These are phyloP conservation scores for Strongylocentrotus purpuratus DNA, from an alignment of 35 echinoderm and acorn worm species.

Conservation along the genomic window DNA sequence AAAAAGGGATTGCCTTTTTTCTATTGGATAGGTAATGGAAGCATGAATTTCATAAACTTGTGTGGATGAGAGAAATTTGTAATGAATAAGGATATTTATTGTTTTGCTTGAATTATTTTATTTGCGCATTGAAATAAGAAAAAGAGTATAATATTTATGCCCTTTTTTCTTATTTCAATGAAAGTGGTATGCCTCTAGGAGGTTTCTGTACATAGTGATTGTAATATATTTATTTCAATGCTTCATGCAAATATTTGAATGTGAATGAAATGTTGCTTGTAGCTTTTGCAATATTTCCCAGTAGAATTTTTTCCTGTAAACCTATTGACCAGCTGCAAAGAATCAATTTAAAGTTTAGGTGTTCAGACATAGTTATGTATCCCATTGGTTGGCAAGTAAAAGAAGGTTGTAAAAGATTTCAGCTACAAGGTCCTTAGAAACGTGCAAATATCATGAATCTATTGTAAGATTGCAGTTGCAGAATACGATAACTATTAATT, in stretches of 20 bases:
- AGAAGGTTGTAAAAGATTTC: background rate
- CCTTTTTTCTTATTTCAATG: background rate
- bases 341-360: background rate
- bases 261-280: background rate
- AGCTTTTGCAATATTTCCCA: background rate
- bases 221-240: background rate
- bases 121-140: background rate
- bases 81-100: background rate
- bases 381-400: too few species aligned
- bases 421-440: background rate
- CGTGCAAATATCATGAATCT: background rate
- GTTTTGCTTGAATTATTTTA: background rate
- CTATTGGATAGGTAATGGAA: background rate
- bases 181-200: background rate
- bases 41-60: background rate
- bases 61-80: background rate
- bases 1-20: background rate
- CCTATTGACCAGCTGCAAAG: background rate
- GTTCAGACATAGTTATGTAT: too few species aligned
- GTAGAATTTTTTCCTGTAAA: background rate
- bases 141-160: background rate
- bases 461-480: background rate
- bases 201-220: background rate
- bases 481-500: background rate
- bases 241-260: background rate